Evolutionary conservation across 2,113 vertebrate species (phyloP).

Genomic region (Sula dactylatra): DNA sequence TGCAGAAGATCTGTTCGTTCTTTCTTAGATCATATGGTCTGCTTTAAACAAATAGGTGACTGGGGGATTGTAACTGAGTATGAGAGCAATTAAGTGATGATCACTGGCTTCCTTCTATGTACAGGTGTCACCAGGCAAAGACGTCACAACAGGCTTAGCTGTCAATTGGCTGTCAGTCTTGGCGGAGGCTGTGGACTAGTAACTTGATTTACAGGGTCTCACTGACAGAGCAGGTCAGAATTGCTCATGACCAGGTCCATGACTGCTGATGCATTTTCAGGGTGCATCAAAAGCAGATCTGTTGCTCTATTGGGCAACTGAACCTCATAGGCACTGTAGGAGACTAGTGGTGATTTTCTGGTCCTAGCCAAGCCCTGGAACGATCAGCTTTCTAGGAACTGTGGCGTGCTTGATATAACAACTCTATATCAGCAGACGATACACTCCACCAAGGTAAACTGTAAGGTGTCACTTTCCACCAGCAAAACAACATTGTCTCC

Average conservation of each 20-base stretch:
- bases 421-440: neutral
- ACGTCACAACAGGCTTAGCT: neutral
- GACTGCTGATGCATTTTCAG: neutral
- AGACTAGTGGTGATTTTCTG: neutral
- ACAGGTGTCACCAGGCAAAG: neutral
- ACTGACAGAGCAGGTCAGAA: neutral
- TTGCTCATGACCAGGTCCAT: fast-evolving
- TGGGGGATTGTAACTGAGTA: neutral
- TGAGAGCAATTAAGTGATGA: neutral
- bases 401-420: neutral
- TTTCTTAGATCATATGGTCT: neutral
- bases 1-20: neutral
- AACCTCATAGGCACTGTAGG: neutral
- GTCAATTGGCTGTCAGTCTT: neutral
- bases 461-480: neutral
- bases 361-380: neutral
- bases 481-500: neutral
- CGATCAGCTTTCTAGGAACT: neutral
- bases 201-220: neutral
- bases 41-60: neutral
- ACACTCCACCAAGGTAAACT: neutral
- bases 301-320: neutral
- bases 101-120: neutral
- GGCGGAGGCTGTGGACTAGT: neutral
- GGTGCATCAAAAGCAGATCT: neutral